Evolutionary conservation across 2,113 vertebrate species (phyloP).

Genomic region (Melanocharis versteri): DNA sequence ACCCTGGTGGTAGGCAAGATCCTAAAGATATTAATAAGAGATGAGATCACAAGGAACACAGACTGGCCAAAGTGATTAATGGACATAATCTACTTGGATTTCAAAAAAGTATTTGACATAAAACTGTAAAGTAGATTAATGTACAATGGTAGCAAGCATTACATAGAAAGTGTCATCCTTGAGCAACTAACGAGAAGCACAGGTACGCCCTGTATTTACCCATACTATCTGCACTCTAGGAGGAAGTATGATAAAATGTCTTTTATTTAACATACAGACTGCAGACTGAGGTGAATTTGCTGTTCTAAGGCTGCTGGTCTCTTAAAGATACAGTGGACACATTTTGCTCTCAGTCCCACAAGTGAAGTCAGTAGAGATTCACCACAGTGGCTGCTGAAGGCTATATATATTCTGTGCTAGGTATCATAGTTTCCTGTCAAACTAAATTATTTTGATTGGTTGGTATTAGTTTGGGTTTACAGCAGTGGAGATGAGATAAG

Average conservation of each 20-base stretch:
- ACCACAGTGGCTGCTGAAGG: not conserved
- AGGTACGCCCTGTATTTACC: not conserved
- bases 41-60: slow-evolving; percentile 61
- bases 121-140: slow-evolving; percentile 43
- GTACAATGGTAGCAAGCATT: not conserved
- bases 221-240: not conserved
- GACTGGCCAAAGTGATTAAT: slow-evolving; percentile 44
- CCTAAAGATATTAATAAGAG: slow-evolving; percentile 58
- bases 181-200: not conserved
- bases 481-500: not conserved
- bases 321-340: not conserved
- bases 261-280: not conserved
- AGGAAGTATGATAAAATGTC: not conserved
- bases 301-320: not conserved
- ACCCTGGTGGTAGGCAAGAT: slow-evolving; percentile 41
- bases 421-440: not conserved
- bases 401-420: not conserved
- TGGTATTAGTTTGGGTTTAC: not conserved
- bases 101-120: slow-evolving; percentile 34
- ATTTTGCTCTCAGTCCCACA: not conserved
- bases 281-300: not conserved
- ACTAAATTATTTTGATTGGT: not conserved
- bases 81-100: slow-evolving; percentile 51
- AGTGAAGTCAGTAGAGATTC: not conserved
- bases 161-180: not conserved